Evolutionary conservation across 2,888 invertebrate genomes (phyloP).

Genomic region (Pristionchus japonicus): DNA sequence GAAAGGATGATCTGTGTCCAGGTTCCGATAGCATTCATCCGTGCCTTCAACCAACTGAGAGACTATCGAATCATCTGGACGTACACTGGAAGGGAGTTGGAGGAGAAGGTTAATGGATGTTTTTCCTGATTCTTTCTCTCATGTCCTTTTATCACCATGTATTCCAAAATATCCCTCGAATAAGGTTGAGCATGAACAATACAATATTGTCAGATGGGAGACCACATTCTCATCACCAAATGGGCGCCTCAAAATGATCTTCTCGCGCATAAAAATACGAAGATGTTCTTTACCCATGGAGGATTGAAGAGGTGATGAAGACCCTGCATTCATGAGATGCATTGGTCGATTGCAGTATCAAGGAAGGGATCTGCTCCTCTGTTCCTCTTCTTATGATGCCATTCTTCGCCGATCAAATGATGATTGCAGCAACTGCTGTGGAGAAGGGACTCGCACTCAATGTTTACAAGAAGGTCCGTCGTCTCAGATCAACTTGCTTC

Average conservation of each 20-base stretch:
- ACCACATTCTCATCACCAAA: conserved; percentile 45
- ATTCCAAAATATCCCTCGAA: no score
- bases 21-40: conserved; percentile 53
- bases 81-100: conserved; percentile 53
- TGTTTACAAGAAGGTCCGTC: conserved; percentile 55
- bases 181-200: background rate
- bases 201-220: conserved; percentile 47
- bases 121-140: no score
- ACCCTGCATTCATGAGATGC: background rate
- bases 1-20: no score
- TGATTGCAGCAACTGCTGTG: conserved; percentile 57
- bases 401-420: conserved; percentile 60
- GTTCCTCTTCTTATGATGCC: conserved; percentile 61
- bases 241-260: conserved; percentile 66
- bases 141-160: no score
- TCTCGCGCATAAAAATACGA: conserved; percentile 58
- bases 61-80: conserved; percentile 66
- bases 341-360: conserved; percentile 49
- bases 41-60: conserved; percentile 56
- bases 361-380: conserved; percentile 59
- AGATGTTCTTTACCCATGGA: conserved; percentile 62
- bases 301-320: conserved; percentile 58
- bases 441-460: conserved; percentile 57
- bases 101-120: background rate
- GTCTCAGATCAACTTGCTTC: background rate